Evolutionary conservation across 2,113 vertebrate genomes (phyloP), one percentile per base, ranked within the genome.

Genomic region (Turnix velox): DNA sequence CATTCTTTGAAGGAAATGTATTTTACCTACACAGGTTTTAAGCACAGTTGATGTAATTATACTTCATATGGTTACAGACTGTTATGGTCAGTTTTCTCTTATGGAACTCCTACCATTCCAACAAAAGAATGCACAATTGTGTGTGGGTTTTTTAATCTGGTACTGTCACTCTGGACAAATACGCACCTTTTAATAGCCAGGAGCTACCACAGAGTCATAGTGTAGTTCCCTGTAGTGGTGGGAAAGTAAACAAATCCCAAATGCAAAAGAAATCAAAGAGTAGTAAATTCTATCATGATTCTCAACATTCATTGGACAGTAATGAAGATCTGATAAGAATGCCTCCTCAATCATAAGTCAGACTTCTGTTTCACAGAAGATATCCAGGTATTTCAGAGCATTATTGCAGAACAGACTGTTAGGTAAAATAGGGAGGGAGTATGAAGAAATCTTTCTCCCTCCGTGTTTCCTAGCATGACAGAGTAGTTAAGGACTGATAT

Each of bases 71-170:
- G 24, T 4, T 51, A 8, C 7, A 48, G 33, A 72, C 43, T 66
- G 63, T 18, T 42, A 62, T 59, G 12, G 79, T 90, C 18, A 22
- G 5, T 58, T 76, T 92, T 83, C 15, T 87, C 12, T 92, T 4
- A 4, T 7, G 59, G 35, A 46, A 58, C 37, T 54, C 4, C 25
- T 68, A 40, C 9, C 7, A 30, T 33, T 81, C 3, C 6, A 92
- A 63, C 3, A 67, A 72, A 81, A 68, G 28, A 35, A 40, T 5
- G 37, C 10, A 52, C 12, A 48, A 18, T 24, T 45, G 0, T 22
- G 0, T 22, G 12, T 67, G 27, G 2, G 0, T 0, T 20, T 84
- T 77, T 76, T 55, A 59, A 54, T 28, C 6, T 16, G 1, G 55
- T 37, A 42, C 4, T 8, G 59, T 79, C 14, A 39, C 15, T 33